Evolutionary conservation across 2,888 invertebrate species (phyloP), one percentile per base, ranked within the genome.

Genomic region (Hydroisotoma schaefferi): DNA sequence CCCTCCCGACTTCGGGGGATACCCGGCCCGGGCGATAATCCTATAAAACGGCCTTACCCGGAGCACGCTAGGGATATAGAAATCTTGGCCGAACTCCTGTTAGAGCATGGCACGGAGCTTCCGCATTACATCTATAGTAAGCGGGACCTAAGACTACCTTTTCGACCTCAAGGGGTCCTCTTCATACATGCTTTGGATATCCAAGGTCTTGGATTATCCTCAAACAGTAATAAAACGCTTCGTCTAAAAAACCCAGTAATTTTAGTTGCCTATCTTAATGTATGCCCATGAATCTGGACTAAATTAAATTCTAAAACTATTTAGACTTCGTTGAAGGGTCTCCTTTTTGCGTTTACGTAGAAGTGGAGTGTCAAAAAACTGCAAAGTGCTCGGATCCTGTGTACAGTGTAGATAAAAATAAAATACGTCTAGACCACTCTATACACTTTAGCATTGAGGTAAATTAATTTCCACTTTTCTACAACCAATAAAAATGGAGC

Each of bases 181-280:
- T 61, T 55, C 44, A 62, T 68, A 37, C 68, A 68, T 52, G 49
- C 59, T 10, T 25, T 68, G 25, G 68, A 68, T 28, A 49, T 68
- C 44, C 37, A 58, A 26, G 53, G 54, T 27, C 22, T 68, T 4
- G 56, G 51, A 10, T 22, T 63, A 2, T 65, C 60, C 0, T 40
- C n/a, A 12, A 63, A 56, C 20, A 52, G 67, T 67, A 23, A 33
- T 23, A 40, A 28, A 23, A 6, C 5, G 5, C 8, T 10, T 18
- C n/a, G 15, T 51, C n/a, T 48, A 48, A 5, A 48, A n/a, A 10
- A 26, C 10, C 8, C 20, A 22, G 2, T 25, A 25, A 49, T 25
- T n/a, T n/a, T n/a, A n/a, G n/a, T n/a, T 12, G 2, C 46, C 29
- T 6, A 18, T 20, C 33, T 28, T 28, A 43, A 27, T 3, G 8